These are phyloP conservation scores for Perognathus longimembris DNA, from an alignment of 2,113 vertebrate genomes.

Conservation along the genomic window DNA sequence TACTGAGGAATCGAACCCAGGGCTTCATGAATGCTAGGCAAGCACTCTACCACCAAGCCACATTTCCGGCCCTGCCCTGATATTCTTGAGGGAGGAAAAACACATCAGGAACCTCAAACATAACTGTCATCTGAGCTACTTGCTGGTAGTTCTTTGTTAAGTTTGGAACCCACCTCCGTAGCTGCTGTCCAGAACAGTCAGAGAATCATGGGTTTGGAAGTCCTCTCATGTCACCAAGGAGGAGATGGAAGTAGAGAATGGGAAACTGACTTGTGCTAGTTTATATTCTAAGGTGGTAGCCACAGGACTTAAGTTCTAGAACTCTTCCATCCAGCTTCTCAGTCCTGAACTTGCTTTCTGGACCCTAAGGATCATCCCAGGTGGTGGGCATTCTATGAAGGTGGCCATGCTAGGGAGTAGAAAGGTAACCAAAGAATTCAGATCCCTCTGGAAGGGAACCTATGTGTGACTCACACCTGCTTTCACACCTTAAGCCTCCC, in stretches of 20 bases:
- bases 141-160: background rate
- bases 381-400: background rate
- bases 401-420: background rate
- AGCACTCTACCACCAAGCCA: too few relatives aligned
- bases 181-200: background rate
- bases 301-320: background rate
- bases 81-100: background rate
- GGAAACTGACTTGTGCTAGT: background rate
- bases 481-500: slow-evolving; percentile 70
- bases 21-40: too few relatives aligned
- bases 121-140: background rate
- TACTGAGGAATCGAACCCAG: too few relatives aligned
- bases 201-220: background rate
- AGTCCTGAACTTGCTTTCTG: background rate
- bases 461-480: slow-evolving; percentile 70
- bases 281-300: background rate
- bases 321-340: background rate
- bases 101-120: background rate
- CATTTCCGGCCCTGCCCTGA: too few relatives aligned
- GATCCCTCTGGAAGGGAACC: slow-evolving; percentile 46
- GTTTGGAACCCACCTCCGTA: background rate
- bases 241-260: background rate
- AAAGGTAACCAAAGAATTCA: slow-evolving; percentile 15
- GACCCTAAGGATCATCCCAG: background rate
- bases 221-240: background rate